Base-by-base conservation (phyloP, 2,113 vertebrate genomes). In the Ictalurus punctatus region DNA sequence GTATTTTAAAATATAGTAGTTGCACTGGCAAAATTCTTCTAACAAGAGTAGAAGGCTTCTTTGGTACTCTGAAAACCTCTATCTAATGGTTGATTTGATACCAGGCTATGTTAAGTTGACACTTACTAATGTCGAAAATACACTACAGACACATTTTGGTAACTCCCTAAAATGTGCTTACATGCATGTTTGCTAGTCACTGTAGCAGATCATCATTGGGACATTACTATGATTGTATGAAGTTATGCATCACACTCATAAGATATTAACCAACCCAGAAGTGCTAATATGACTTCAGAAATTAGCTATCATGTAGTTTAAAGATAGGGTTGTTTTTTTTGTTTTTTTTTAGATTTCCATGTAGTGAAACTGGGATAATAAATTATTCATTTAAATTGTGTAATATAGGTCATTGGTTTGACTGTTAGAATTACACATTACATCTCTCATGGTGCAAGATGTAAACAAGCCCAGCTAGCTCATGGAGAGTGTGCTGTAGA, bases 311-410 rank as follows among this genome's bases (percentile, higher is more conserved):
- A 34, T 83, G 56, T 34, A 58, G 19, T 83, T 61, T 37, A 61
- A 82, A 0, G 8, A 10, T 21, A 34, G 44, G 14, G 14, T 80
- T 16, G 52, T 52, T 40, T 40, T 40, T 44, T 44, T 4, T 44
- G 6, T 27, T 65, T 34, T 71, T 69, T n/a, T 82, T 58, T 34
- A 25, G 56, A 25, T 44, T 23, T 40, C 34, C 10, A 14, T 63
- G 30, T 40, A 40, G 82, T 37, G 56, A 83, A 34, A 25, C 9
- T 37, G 21, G 19, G 81, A 21, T 61, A 23, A 25, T 63, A 83
- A 83, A 83, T 63, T 61, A 83, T 63, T 63, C 34, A 63, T 25
- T 59, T 37, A 40, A 83, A 25, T 83, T 83, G 58, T 83, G 58
- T 40, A 63, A 83, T 83, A 83, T 83, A 19, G 56, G 56, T 6